These are phyloP conservation scores for Dipodomys stephensi DNA, from an alignment of 2,113 vertebrate genomes.

Conservation along the genomic window DNA sequence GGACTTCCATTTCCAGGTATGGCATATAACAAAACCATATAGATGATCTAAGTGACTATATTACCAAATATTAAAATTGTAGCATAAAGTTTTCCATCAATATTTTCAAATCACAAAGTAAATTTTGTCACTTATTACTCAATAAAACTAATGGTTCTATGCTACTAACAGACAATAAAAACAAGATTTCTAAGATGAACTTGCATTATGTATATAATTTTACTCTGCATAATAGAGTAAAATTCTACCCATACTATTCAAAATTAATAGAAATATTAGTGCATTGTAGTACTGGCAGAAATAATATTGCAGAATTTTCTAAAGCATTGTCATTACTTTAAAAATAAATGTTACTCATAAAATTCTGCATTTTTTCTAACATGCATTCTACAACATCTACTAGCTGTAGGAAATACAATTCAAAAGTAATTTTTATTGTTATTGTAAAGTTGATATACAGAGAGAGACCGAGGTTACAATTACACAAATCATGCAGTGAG, in stretches of 20 bases:
- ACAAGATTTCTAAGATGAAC: background rate
- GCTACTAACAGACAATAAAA: background rate
- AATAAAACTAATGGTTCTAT: background rate
- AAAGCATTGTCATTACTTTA: background rate
- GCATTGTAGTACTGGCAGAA: no score
- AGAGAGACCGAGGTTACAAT: no score
- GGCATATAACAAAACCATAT: background rate
- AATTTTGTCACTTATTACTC: constrained; percentile 22
- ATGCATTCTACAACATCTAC: background rate
- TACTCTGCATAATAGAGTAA: background rate
- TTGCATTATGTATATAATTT: background rate
- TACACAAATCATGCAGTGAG: no score
- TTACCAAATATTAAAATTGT: background rate
- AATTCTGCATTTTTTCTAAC: background rate
- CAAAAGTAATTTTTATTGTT: background rate
- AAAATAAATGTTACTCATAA: background rate
- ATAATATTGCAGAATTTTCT: background rate
- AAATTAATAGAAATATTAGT: no score
- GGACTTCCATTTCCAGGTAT: constrained; percentile 5
- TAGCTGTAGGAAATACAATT: background rate
- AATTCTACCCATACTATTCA: no score
- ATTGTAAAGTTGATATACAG: no score
- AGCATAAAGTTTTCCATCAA: background rate
- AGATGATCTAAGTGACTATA: background rate
- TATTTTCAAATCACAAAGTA: constrained; percentile 23